Evolutionary conservation across 2,113 vertebrate species (phyloP).

Genomic region (Epinephelus lanceolatus): DNA sequence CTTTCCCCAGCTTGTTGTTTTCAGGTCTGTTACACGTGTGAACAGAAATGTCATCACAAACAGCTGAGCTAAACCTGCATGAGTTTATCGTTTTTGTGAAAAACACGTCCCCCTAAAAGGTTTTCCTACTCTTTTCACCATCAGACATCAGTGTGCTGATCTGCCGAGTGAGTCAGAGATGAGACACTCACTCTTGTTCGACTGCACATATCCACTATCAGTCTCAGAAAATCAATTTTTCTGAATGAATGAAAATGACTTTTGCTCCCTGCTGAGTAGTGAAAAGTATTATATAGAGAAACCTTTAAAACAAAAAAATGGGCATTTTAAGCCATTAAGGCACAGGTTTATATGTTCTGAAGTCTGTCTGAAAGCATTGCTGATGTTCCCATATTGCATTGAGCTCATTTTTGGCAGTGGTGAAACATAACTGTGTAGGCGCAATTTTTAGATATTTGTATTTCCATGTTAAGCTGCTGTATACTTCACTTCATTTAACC

Average conservation of each 20-base stretch:
- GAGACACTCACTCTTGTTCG: not conserved
- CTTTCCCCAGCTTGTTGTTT: constrained; percentile 3
- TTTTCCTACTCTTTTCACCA: not conserved
- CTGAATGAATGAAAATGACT: not conserved
- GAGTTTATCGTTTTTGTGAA: not conserved
- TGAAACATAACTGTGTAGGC: not conserved
- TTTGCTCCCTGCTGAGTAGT: not conserved
- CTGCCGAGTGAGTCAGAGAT: constrained; percentile 1
- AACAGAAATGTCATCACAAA: not conserved
- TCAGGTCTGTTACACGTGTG: not conserved
- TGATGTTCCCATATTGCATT: not conserved
- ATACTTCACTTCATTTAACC: too few relatives aligned
- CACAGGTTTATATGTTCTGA: not conserved
- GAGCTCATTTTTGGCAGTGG: not conserved
- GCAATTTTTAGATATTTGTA: not conserved
- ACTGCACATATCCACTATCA: not conserved
- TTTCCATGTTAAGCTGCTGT: not conserved
- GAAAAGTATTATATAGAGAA: not conserved
- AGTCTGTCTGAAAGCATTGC: not conserved
- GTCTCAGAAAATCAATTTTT: not conserved
- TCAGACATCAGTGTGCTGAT: not conserved
- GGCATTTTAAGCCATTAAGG: not conserved
- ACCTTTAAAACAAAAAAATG: not conserved
- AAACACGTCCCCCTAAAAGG: not conserved
- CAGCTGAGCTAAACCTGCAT: not conserved